phyloP scores from a whole-genome alignment of 2,113 vertebrate species.

The Varanus komodoensis region DNA sequence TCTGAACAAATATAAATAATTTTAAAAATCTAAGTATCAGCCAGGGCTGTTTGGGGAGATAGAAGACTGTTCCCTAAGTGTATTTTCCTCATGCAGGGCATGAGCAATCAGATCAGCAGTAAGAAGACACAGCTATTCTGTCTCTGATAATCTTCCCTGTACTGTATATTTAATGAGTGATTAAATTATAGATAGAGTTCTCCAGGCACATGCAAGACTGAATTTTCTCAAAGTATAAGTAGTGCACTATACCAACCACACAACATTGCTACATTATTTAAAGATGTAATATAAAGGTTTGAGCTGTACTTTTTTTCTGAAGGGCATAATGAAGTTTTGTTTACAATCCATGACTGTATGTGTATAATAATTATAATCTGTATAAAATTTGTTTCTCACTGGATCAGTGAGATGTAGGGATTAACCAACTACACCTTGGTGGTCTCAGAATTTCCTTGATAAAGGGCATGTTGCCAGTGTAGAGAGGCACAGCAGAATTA shows the following conservation, averaged over 20 bases:
- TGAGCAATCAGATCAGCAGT: neutral
- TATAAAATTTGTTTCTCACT: neutral
- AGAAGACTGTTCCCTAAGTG: neutral
- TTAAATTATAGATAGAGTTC: constrained; percentile 44
- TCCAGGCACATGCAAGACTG: neutral
- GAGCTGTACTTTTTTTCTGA: neutral
- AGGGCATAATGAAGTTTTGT: constrained; percentile 14
- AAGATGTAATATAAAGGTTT: neutral
- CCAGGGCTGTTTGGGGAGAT: too few relatives aligned
- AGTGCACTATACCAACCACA: neutral
- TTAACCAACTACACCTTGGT: too few relatives aligned
- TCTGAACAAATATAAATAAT: too few relatives aligned
- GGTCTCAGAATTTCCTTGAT: neutral
- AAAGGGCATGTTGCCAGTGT: too few relatives aligned
- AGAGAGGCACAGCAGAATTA: too few relatives aligned
- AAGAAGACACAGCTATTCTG: neutral
- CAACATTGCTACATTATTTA: neutral
- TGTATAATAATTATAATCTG: neutral
- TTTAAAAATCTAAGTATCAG: too few relatives aligned
- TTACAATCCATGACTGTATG: neutral
- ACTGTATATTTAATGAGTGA: constrained; percentile 34
- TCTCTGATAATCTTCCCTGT: neutral
- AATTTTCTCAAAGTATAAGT: neutral
- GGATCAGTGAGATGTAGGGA: too few relatives aligned
- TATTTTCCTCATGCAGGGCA: neutral